These are phyloP conservation scores for Zaprionus gabonicus DNA, from an alignment of 1,140 invertebrate genomes.

Conservation along the genomic window DNA sequence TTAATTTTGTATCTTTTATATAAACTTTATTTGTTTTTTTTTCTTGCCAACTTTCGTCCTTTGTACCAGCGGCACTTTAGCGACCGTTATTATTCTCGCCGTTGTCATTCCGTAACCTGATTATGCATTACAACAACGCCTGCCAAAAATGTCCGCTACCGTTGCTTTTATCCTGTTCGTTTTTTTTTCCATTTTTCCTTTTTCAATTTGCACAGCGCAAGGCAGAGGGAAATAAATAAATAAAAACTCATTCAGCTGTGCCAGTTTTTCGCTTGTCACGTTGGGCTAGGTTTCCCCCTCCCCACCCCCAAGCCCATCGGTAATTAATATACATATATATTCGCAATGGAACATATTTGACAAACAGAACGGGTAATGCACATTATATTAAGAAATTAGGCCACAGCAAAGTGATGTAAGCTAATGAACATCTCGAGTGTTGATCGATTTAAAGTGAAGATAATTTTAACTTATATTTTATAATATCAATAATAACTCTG, in stretches of 20 bases:
- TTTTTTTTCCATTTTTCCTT: conserved; percentile 56
- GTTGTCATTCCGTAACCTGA: conserved; percentile 77
- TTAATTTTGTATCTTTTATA: conserved; percentile 69
- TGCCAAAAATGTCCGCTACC: conserved; percentile 39
- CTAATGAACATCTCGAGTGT: neutral
- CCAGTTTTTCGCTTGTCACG: conserved; percentile 55
- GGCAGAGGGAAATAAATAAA: conserved; percentile 36
- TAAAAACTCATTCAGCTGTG: conserved; percentile 75
- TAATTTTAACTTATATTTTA: neutral
- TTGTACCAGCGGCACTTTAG: conserved; percentile 64
- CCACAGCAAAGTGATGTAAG: neutral
- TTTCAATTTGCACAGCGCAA: conserved; percentile 66
- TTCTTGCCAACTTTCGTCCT: conserved; percentile 57
- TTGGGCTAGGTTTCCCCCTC: conserved; percentile 4
- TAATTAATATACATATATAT: conserved; percentile 74
- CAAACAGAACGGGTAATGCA: conserved; percentile 66
- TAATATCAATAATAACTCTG: no score
- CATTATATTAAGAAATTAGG: conserved; percentile 60
- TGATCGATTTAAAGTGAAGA: neutral
- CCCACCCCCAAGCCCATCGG: conserved; percentile 41
- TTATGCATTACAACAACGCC: conserved; percentile 57
- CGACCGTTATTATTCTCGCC: conserved; percentile 56
- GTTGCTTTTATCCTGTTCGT: conserved; percentile 23
- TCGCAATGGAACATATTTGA: conserved; percentile 68
- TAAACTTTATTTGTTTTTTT: conserved; percentile 8